Percentiles rank a stretch among this genome's conserved stretches.
These are phyloP conservation scores for Heliconius hewitsoni DNA, from an alignment of 1,140 invertebrate genomes.

Conservation along the genomic window DNA sequence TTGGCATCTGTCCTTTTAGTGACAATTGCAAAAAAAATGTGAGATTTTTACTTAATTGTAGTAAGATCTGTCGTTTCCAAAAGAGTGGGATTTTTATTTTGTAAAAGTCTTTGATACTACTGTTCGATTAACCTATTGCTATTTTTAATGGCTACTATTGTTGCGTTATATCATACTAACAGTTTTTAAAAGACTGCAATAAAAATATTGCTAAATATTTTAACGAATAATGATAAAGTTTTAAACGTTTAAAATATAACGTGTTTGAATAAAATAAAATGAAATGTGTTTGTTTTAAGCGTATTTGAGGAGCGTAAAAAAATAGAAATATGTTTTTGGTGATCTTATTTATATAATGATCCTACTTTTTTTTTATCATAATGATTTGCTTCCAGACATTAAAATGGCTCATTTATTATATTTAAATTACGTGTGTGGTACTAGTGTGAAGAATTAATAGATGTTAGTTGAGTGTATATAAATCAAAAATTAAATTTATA, in stretches of 20 bases:
- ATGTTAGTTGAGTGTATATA: neutral
- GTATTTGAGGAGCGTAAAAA: neutral
- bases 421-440: neutral
- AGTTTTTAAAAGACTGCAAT: neutral
- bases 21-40: neutral
- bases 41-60: neutral
- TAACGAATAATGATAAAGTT: neutral
- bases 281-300: neutral
- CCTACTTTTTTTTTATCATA: neutral
- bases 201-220: neutral
- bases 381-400: neutral
- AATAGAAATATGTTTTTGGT: neutral
- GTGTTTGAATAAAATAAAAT: neutral
- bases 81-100: neutral
- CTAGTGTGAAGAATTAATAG: neutral
- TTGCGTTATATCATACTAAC: neutral
- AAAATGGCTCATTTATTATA: neutral
- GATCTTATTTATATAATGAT: neutral
- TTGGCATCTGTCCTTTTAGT: neutral
- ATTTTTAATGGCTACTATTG: neutral
- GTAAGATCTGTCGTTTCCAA: too few relatives aligned
- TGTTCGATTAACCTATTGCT: neutral
- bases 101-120: too few relatives aligned
- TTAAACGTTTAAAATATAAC: neutral
- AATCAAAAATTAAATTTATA: neutral